phyloP scores from a whole-genome alignment of 2,113 vertebrate species.

The Pygoscelis adeliae region DNA sequence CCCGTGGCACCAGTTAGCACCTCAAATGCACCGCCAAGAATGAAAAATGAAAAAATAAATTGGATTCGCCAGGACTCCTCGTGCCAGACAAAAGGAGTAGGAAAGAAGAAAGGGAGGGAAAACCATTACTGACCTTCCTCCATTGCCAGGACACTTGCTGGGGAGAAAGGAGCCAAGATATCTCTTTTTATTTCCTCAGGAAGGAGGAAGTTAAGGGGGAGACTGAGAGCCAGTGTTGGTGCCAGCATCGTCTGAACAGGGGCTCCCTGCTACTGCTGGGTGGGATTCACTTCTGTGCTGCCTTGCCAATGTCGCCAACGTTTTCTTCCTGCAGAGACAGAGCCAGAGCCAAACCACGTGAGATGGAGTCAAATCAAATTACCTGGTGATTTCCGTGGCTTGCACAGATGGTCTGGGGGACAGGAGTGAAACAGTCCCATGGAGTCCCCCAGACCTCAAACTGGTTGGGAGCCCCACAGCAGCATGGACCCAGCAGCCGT shows the following conservation, averaged over 20 bases:
- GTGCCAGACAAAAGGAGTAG: conserved; percentile 14
- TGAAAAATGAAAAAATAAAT: conserved; percentile 66
- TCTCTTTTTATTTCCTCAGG: not conserved
- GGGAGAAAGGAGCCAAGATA: not conserved
- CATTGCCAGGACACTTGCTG: not conserved
- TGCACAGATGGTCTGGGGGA: not conserved
- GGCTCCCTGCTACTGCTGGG: not conserved
- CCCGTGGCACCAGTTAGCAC: conserved; percentile 9
- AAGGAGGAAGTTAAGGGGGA: not conserved
- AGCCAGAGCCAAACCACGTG: not conserved
- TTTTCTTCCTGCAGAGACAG: not conserved
- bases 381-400: not conserved
- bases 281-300: not conserved
- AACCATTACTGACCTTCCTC: not conserved
- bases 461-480: not conserved
- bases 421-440: not conserved
- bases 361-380: conserved; percentile 17
- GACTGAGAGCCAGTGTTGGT: not conserved
- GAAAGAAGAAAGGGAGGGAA: conserved; percentile 4
- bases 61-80: conserved; percentile 40
- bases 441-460: not conserved
- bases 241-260: not conserved
- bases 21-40: conserved; percentile 41
- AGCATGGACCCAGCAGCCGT: not conserved
- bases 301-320: not conserved